Evolutionary conservation across 2,888 invertebrate genomes (phyloP), one percentile per base, ranked within the genome.

Genomic region (Cylindroiulus punctatus): DNA sequence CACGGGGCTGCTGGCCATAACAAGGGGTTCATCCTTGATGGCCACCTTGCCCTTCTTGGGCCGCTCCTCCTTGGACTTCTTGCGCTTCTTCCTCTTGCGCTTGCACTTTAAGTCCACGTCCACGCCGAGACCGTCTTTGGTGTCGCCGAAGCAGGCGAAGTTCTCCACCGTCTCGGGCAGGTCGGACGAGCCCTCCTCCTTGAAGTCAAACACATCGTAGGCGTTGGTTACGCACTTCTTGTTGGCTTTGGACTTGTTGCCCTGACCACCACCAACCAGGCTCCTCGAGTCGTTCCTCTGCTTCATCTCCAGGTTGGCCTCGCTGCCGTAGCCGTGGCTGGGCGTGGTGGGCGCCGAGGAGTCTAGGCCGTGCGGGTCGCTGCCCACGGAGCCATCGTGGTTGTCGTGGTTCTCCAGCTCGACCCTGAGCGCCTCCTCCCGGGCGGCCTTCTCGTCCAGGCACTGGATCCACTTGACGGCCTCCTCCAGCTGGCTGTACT

Each of bases 121-220:
- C 22, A 22, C 19, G 14, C 44, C 17, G 26, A n/a, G n/a, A n/a
- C n/a, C 42, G 2, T 83, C 83, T n/a, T 83, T 83, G 22, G 26
- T 40, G 4, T 83, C 42, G 5, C 83, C 83, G 22, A 44, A 83
- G 44, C 42, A 40, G 26, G 83, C 42, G 12, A 40, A 44, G 22
- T 83, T 83, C 12, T 83, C 83, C 12, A 83, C 42, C 12, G n/a
- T 44, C n/a, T 83, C 83, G 22, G 83, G 83, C 22, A 44, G 22
- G 91, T 96, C 96, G 84, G 96, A 93, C 76, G 95, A 95, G 89
- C 95, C 94, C 86, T 96, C 95, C 22, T 95, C 95, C 90, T 95
- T 96, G 88, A 94, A 84, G 57, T 84, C 84, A 10, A 82, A 81
- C 32, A 65, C 82, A 8, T 81, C 86, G 47, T 44, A 86, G 0